Evolutionary conservation across 1,140 invertebrate species (phyloP).

Genomic region (Leptopilina clavipes): DNA sequence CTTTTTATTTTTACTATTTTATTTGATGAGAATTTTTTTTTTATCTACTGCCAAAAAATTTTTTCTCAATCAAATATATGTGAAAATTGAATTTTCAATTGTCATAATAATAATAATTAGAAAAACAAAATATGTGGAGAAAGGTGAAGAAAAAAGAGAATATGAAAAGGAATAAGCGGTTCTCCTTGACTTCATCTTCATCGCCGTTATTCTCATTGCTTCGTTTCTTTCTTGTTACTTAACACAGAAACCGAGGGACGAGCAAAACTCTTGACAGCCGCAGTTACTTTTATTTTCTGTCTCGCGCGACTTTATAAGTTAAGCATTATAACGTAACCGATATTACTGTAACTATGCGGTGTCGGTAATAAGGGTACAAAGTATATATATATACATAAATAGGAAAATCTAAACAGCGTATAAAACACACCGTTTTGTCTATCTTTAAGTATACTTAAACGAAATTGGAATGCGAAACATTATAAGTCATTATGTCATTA

Average conservation of each 20-base stretch:
- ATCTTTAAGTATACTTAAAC: neutral
- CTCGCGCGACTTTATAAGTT: slow-evolving; percentile 43
- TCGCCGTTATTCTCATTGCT: slow-evolving; percentile 53
- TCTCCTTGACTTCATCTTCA: slow-evolving; percentile 69
- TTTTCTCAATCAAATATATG: too few relatives aligned
- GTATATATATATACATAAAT: neutral
- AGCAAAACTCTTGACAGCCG: slow-evolving; percentile 39
- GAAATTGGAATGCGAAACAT: slow-evolving; percentile 23
- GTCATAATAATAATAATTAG: neutral
- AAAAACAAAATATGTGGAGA: neutral
- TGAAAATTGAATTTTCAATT: slow-evolving; percentile 1
- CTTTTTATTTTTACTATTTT: too few relatives aligned
- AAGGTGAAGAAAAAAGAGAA: slow-evolving; percentile 41
- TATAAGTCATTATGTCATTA: slow-evolving; percentile 15
- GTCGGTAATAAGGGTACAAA: neutral
- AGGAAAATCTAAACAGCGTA: neutral
- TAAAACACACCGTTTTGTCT: neutral
- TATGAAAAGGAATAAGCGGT: slow-evolving; percentile 62
- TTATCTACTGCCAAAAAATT: too few relatives aligned
- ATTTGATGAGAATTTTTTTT: too few relatives aligned
- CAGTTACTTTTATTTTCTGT: slow-evolving; percentile 50
- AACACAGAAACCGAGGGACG: slow-evolving; percentile 41
- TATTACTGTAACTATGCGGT: slow-evolving; percentile 22
- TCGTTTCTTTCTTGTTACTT: slow-evolving; percentile 53
- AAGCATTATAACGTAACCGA: slow-evolving; percentile 47